These are phyloP conservation scores for Spisula solida DNA, from an alignment of 2,888 invertebrate genomes.

Conservation along the genomic window DNA sequence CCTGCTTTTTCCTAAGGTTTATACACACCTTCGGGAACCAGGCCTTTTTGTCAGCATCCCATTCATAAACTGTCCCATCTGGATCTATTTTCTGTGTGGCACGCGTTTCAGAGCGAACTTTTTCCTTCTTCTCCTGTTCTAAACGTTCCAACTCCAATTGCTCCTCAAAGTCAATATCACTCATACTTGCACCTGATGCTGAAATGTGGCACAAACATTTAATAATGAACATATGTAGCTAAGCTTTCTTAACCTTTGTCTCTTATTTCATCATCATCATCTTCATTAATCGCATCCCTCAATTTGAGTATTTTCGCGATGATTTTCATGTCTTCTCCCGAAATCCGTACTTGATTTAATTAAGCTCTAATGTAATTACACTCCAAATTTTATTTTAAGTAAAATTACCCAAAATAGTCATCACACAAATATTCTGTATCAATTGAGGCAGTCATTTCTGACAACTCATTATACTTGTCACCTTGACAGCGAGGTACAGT, in stretches of 20 bases:
- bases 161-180: constrained; percentile 84
- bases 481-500: background rate
- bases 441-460: too few relatives aligned
- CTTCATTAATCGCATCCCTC: too few relatives aligned
- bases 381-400: too few relatives aligned
- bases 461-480: too few relatives aligned
- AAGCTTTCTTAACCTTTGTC: background rate
- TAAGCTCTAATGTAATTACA: too few relatives aligned
- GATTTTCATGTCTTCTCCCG: too few relatives aligned
- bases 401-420: too few relatives aligned
- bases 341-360: too few relatives aligned
- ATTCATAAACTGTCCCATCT: constrained; percentile 96
- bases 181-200: constrained; percentile 57
- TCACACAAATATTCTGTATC: too few relatives aligned
- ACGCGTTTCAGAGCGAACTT: constrained; percentile 77
- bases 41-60: constrained; percentile 96
- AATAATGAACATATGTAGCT: background rate
- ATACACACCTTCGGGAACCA: constrained; percentile 95
- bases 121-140: constrained; percentile 91
- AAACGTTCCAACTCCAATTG: constrained; percentile 83
- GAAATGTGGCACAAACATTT: background rate
- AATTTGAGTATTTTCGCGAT: too few relatives aligned
- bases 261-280: background rate
- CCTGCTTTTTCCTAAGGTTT: background rate
- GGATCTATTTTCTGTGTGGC: constrained; percentile 82